Evolutionary conservation across 1,140 invertebrate genomes (phyloP).

Genomic region (Musca vetustissima): DNA sequence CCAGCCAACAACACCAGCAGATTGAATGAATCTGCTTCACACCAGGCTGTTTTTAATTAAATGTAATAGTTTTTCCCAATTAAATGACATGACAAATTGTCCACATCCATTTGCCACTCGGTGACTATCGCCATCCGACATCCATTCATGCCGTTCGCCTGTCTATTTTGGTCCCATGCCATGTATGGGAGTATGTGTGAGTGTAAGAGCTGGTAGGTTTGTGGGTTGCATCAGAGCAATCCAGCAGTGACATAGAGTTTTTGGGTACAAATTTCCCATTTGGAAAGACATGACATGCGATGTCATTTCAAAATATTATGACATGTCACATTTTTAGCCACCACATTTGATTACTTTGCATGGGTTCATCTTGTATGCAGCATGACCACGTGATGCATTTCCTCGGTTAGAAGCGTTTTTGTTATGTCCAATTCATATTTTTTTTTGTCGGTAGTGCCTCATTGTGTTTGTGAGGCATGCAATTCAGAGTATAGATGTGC

Average conservation of each 20-base stretch:
- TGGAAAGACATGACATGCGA: constrained; percentile 13
- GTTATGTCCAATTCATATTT: not conserved
- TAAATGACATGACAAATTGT: constrained; percentile 24
- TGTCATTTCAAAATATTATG: constrained; percentile 23
- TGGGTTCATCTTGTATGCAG: not conserved
- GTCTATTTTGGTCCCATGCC: not conserved
- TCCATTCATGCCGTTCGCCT: not conserved
- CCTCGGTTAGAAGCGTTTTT: not conserved
- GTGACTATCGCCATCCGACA: not conserved
- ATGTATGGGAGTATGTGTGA: not conserved
- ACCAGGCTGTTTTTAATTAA: constrained; percentile 18
- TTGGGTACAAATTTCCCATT: constrained; percentile 3
- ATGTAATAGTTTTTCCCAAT: constrained; percentile 23
- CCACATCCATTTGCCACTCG: constrained; percentile 4
- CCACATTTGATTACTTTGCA: constrained; percentile 11
- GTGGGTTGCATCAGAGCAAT: no score
- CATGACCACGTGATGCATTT: no score
- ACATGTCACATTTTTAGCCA: constrained; percentile 20
- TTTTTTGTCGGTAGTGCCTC: not conserved
- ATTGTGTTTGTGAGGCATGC: no score
- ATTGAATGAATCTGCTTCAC: not conserved
- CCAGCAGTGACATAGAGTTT: no score
- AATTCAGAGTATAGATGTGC: no score
- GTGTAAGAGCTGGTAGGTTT: not conserved
- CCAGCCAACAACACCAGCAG: no score